Evolutionary conservation across 2,888 invertebrate genomes (phyloP), one percentile per base, ranked within the genome.

Genomic region (Eupeodes luniger): DNA sequence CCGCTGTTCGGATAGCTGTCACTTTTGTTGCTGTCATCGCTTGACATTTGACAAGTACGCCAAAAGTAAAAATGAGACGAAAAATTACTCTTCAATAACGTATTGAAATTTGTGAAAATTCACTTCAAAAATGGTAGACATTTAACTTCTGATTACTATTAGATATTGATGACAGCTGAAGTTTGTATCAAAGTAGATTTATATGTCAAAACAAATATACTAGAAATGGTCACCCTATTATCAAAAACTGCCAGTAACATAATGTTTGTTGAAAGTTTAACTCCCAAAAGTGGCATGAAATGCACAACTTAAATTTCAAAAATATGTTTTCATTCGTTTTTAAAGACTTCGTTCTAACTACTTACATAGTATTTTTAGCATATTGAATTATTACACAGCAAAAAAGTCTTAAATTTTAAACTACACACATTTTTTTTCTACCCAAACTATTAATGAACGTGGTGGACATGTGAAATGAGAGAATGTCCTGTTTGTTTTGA

Each of bases 251-350:
- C n/a, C 70, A 44, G 14, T 9, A 70, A 70, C 40, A 40, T 55
- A 40, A 40, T 55, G 40, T 47, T 27, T 44, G 34, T 61, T 74
- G 53, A 76, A 82, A 57, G 62, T 69, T 70, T 77, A 19, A 44
- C 4, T 75, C 67, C 75, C 51, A 67, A 59, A 69, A 67, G 66
- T 59, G 19, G 11, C 14, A 53, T 69, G 5, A 51, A 64, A 57
- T 44, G 51, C 72, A 59, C 44, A 11, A 59, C n/a, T 51, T 61
- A 19, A 67, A 81, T 49, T 51, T 51, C 0, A 12, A 34, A 16
- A 51, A 27, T 14, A 55, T 70, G 19, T 70, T 70, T 55, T 44
- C 12, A 53, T 27, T 34, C 66, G 27, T 49, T 66, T 49, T 66
- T 70, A 70, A 70, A 55, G 55, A 27, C 27, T 44, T 64, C 19